phyloP scores from a whole-genome alignment of 2,888 invertebrate species.

The Scaptomyza polygonia region DNA sequence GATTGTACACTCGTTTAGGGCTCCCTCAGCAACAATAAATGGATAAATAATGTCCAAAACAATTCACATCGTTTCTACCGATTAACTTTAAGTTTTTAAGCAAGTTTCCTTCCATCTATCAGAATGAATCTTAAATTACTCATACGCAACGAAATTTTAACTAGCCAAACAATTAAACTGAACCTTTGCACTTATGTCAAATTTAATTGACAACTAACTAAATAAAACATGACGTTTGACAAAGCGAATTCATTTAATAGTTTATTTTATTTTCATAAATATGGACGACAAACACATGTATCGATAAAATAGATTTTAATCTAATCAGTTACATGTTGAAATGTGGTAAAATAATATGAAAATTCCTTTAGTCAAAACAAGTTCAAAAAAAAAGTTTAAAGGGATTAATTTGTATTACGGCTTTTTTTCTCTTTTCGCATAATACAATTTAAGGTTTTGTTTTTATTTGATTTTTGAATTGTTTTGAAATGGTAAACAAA shows the following conservation, averaged over 20 bases:
- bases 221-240: constrained; percentile 20
- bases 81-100: not conserved
- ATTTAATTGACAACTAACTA: constrained; percentile 4
- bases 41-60: constrained; percentile 34
- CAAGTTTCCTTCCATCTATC: too few relatives aligned
- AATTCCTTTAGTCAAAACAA: constrained; percentile 1
- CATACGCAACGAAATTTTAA: not conserved
- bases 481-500: constrained; percentile 60
- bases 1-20: constrained; percentile 8
- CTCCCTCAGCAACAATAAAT: constrained; percentile 26
- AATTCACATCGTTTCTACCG: constrained; percentile 6
- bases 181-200: not conserved
- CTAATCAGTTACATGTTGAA: not conserved
- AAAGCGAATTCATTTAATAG: constrained; percentile 40
- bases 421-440: not conserved
- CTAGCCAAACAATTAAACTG: not conserved
- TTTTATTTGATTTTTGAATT: constrained; percentile 49
- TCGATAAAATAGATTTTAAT: constrained; percentile 24
- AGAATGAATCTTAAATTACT: too few relatives aligned
- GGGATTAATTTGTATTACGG: constrained; percentile 3
- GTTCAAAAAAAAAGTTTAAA: not conserved
- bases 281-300: constrained; percentile 30
- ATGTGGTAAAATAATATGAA: constrained; percentile 1
- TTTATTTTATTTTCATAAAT: constrained; percentile 34
- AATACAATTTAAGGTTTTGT: not conserved